A percentile compares a stretch with the other conserved stretches of the same genome.
phyloP scores from a whole-genome alignment of 2,113 vertebrate genomes.

The Egretta garzetta region DNA sequence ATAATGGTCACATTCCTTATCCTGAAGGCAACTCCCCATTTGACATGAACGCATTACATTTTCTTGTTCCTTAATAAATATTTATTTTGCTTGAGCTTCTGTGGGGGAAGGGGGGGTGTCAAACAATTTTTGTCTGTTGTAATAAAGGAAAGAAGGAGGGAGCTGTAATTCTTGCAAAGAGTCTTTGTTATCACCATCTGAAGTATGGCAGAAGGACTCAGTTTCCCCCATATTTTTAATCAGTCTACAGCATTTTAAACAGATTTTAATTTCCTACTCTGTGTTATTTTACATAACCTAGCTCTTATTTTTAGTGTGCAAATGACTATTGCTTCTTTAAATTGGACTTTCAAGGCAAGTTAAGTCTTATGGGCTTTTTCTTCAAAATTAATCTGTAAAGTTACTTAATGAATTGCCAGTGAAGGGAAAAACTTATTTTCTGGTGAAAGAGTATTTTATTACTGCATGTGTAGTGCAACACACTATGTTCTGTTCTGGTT shows the following conservation, averaged over 20 bases:
- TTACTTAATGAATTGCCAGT: background rate
- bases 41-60: background rate
- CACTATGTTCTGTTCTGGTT: background rate
- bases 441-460: background rate
- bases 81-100: background rate
- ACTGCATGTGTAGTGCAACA: background rate
- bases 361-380: background rate
- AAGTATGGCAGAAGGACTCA: background rate
- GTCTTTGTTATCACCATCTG: background rate
- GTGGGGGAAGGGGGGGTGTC: rapidly evolving
- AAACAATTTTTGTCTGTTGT: background rate
- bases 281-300: background rate
- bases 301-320: background rate
- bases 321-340: background rate
- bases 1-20: background rate
- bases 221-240: background rate
- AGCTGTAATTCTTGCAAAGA: background rate
- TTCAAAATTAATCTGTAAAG: background rate
- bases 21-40: background rate
- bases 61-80: background rate
- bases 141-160: background rate
- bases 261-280: background rate
- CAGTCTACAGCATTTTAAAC: background rate
- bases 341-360: background rate
- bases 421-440: background rate